These are phyloP conservation scores for Eufriesea mexicana DNA, from an alignment of 1,140 invertebrate species.

Conservation along the genomic window DNA sequence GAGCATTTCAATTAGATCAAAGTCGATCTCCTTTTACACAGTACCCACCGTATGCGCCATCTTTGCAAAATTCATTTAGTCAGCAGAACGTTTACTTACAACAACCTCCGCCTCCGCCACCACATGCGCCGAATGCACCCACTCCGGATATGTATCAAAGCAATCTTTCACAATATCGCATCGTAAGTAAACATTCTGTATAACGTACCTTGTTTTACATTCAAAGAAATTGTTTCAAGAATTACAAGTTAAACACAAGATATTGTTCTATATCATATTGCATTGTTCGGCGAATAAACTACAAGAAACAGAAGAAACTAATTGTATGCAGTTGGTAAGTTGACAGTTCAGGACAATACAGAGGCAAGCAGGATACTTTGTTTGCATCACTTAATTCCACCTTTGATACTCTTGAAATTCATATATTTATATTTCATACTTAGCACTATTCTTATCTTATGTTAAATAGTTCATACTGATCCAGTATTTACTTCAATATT, in stretches of 20 bases:
- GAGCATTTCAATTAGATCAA: constrained; percentile 86
- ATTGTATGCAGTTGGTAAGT: no score
- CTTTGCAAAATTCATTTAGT: constrained; percentile 85
- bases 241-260: neutral
- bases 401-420: no score
- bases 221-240: neutral
- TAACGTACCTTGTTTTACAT: neutral
- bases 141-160: constrained; percentile 92
- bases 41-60: constrained; percentile 84
- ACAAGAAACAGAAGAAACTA: constrained; percentile 3
- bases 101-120: constrained; percentile 82
- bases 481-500: no score
- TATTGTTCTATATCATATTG: neutral
- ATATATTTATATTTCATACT: no score
- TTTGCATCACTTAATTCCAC: no score
- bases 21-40: constrained; percentile 86
- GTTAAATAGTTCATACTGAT: no score
- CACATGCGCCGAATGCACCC: constrained; percentile 82
- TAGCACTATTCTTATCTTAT: no score
- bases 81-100: constrained; percentile 87
- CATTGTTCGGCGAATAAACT: neutral
- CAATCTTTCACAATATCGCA: constrained; percentile 88
- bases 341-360: no score
- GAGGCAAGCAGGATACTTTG: no score
- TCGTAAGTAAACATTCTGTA: constrained; percentile 81